phyloP scores from a whole-genome alignment of 2,888 invertebrate genomes.

The Melieria omissa region DNA sequence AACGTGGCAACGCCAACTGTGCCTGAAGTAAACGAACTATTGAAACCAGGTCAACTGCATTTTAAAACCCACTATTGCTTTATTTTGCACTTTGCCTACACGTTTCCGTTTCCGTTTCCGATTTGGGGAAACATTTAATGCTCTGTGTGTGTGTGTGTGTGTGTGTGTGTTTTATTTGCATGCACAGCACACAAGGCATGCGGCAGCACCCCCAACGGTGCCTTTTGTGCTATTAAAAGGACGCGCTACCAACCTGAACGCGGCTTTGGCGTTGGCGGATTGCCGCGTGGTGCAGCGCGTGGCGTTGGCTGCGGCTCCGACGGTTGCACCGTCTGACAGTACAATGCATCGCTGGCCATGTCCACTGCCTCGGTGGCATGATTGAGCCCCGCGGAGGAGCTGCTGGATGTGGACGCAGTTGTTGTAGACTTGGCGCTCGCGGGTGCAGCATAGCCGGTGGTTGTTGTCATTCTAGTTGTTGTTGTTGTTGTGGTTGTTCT shows the following conservation, averaged over 20 bases:
- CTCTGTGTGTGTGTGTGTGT: neutral
- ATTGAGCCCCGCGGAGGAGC: slow-evolving; percentile 30
- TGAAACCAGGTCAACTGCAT: slow-evolving; percentile 20
- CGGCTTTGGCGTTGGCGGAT: slow-evolving; percentile 66
- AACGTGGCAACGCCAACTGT: too few species aligned
- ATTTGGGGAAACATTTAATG: neutral
- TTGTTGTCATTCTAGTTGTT: slow-evolving; percentile 48
- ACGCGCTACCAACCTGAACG: slow-evolving; percentile 54
- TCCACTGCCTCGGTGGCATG: slow-evolving; percentile 60
- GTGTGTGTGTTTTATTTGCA: too few species aligned
- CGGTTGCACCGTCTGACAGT: slow-evolving; percentile 49
- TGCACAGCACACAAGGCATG: too few species aligned
- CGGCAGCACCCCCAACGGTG: neutral
- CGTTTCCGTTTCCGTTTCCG: too few species aligned
- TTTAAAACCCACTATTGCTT: too few species aligned
- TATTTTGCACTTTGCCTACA: too few species aligned
- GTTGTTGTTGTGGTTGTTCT: slow-evolving; percentile 40
- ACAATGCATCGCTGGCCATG: slow-evolving; percentile 65
- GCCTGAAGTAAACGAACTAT: neutral
- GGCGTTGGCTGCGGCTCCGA: slow-evolving; percentile 61
- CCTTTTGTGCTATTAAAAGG: neutral
- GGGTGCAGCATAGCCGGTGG: slow-evolving; percentile 47
- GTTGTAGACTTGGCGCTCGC: slow-evolving; percentile 38
- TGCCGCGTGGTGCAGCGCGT: slow-evolving; percentile 61
- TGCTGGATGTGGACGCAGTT: slow-evolving; percentile 28